These are phyloP conservation scores for Monoplex corrugatus DNA, from an alignment of 2,888 invertebrate genomes.

Conservation along the genomic window DNA sequence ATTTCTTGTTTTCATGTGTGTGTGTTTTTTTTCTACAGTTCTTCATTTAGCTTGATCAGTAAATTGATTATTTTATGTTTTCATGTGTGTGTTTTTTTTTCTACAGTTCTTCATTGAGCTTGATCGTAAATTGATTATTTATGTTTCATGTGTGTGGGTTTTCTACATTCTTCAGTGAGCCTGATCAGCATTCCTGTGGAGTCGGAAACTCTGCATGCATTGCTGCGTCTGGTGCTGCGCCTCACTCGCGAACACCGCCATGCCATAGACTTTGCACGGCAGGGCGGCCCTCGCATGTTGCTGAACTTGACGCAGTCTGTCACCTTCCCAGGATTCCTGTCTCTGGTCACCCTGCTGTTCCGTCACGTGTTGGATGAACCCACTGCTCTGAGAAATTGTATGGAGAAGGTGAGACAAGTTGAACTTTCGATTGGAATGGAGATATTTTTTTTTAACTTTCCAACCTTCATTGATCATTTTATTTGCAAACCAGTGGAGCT, in stretches of 20 bases:
- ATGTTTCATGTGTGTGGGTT: too few species aligned
- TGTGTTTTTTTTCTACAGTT: too few species aligned
- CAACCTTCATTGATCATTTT: too few species aligned
- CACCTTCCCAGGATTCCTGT: constrained; percentile 89
- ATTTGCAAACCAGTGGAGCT: too few species aligned
- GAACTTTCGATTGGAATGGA: neutral
- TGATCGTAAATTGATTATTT: too few species aligned
- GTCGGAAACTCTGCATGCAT: constrained; percentile 89
- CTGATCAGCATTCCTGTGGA: constrained; percentile 88
- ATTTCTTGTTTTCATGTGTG: too few species aligned
- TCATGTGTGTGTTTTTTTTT: neutral
- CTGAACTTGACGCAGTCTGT: constrained; percentile 88
- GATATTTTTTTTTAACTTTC: too few species aligned
- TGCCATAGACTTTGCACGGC: constrained; percentile 88
- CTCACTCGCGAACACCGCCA: constrained; percentile 88
- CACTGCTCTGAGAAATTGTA: constrained; percentile 87
- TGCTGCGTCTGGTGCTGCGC: constrained; percentile 88
- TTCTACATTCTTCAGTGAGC: constrained; percentile 84
- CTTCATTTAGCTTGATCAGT: too few species aligned
- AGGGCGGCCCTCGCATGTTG: constrained; percentile 89
- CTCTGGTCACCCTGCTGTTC: constrained; percentile 89
- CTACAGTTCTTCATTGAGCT: constrained; percentile 84
- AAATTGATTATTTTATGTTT: too few species aligned
- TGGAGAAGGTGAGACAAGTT: constrained; percentile 86
- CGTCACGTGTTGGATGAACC: constrained; percentile 91